phyloP scores from a whole-genome alignment of 1,140 invertebrate species.

The Dufourea novaeangliae region DNA sequence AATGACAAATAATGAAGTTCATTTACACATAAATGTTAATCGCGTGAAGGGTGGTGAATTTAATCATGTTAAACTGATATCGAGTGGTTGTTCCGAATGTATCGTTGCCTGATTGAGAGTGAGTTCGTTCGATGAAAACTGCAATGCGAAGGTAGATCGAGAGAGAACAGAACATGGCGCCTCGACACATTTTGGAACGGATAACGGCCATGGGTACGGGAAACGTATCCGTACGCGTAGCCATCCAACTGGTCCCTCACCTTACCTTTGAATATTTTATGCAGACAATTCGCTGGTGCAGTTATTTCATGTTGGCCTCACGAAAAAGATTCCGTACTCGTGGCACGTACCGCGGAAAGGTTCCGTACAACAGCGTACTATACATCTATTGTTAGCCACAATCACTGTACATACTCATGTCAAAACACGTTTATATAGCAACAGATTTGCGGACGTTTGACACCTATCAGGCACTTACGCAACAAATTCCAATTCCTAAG shows the following conservation, averaged over 20 bases:
- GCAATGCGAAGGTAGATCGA: constrained; percentile 42
- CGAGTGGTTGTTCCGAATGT: too few relatives aligned
- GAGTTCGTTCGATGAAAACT: constrained; percentile 35
- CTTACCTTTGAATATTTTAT: constrained; percentile 79
- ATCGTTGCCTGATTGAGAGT: too few relatives aligned
- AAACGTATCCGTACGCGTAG: constrained; percentile 68
- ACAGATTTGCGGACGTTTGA: constrained; percentile 27
- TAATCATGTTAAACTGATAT: too few relatives aligned
- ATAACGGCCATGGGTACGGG: constrained; percentile 71
- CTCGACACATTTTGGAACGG: constrained; percentile 63
- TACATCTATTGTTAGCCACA: constrained; percentile 70
- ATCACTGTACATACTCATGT: constrained; percentile 55
- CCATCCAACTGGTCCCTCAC: constrained; percentile 71
- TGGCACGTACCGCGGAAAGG: constrained; percentile 70
- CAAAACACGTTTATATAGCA: constrained; percentile 42
- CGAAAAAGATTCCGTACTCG: constrained; percentile 74
- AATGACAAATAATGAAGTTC: too few relatives aligned
- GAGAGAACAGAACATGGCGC: constrained; percentile 53
- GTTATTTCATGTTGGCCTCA: constrained; percentile 76
- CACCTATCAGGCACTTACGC: neutral
- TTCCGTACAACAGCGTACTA: constrained; percentile 40
- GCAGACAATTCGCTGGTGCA: constrained; percentile 79
- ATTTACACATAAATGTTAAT: too few relatives aligned
- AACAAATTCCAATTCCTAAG: neutral
- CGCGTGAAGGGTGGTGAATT: too few relatives aligned